Conservation (phyloP, 2,113 vertebrate genomes). For the Ochotona princeps region DNA sequence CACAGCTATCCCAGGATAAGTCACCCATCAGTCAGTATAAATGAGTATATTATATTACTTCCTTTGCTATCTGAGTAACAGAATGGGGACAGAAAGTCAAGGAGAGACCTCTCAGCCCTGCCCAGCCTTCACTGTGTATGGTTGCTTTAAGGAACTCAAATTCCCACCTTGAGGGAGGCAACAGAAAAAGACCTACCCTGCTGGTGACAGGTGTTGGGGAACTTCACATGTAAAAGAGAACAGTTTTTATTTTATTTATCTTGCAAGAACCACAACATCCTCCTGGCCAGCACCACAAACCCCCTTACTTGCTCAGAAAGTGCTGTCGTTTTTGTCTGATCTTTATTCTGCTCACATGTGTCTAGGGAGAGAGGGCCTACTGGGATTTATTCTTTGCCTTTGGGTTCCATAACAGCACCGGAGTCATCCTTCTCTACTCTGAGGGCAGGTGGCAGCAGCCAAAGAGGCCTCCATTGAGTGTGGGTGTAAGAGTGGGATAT, state of each 20-base stretch:
- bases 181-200: not conserved
- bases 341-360: conserved; percentile 31
- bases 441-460: conserved; percentile 61
- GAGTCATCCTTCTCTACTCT: conserved; percentile 44
- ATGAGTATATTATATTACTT: not conserved
- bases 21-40: conserved; percentile 32
- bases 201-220: conserved; percentile 19
- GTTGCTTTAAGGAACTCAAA: conserved; percentile 23
- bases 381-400: conserved; percentile 61
- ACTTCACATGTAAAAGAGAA: not conserved
- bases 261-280: not conserved
- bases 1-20: not conserved
- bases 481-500: not conserved
- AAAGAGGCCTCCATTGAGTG: not conserved
- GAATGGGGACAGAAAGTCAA: not conserved
- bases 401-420: conserved; percentile 40
- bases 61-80: not conserved
- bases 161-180: not conserved
- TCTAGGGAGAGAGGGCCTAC: conserved; percentile 47
- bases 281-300: not conserved
- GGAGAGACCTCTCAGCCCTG: not conserved
- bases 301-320: not conserved
- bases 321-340: not conserved
- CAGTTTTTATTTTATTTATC: conserved; percentile 24
- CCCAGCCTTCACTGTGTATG: not conserved